These are phyloP conservation scores for Choreutis nemorana DNA, from an alignment of 2,888 invertebrate genomes.

Conservation along the genomic window DNA sequence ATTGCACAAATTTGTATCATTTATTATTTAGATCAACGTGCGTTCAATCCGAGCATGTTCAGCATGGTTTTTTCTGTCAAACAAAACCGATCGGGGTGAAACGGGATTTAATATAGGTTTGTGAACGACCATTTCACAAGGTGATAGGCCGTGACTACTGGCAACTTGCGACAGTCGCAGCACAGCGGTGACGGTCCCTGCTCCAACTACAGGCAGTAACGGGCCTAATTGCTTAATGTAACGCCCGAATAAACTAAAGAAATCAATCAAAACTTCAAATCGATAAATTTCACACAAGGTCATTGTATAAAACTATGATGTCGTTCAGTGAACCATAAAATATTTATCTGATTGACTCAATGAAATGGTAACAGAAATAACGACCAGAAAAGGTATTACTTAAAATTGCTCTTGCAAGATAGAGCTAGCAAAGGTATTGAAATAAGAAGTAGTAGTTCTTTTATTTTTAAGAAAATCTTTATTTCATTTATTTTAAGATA, in stretches of 20 bases:
- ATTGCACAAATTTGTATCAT: constrained; percentile 9
- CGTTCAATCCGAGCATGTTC: neutral
- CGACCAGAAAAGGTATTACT: no score
- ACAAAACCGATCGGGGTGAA: constrained; percentile 50
- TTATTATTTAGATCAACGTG: neutral
- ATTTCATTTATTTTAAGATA: no score
- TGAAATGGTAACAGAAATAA: constrained; percentile 27
- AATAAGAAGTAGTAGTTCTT: no score
- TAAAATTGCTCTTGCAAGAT: no score
- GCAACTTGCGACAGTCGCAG: constrained; percentile 40
- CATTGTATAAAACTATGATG: constrained; percentile 25
- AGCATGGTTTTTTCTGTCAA: constrained; percentile 38
- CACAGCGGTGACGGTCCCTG: constrained; percentile 23
- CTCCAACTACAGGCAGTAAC: constrained; percentile 33
- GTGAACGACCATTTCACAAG: constrained; percentile 65
- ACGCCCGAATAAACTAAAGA: no score
- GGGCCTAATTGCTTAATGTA: constrained; percentile 47
- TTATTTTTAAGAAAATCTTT: no score
- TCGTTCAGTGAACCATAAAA: constrained; percentile 28
- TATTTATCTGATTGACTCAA: constrained; percentile 34
- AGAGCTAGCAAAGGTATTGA: no score
- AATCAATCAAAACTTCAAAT: no score
- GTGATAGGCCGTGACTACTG: constrained; percentile 44
- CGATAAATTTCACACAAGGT: no score
- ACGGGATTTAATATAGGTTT: constrained; percentile 58